A percentile compares a stretch with the other conserved stretches of the same genome.
These are phyloP conservation scores for Cataglyphis altisquamis DNA, from an alignment of 2,888 invertebrate genomes.

Conservation along the genomic window DNA sequence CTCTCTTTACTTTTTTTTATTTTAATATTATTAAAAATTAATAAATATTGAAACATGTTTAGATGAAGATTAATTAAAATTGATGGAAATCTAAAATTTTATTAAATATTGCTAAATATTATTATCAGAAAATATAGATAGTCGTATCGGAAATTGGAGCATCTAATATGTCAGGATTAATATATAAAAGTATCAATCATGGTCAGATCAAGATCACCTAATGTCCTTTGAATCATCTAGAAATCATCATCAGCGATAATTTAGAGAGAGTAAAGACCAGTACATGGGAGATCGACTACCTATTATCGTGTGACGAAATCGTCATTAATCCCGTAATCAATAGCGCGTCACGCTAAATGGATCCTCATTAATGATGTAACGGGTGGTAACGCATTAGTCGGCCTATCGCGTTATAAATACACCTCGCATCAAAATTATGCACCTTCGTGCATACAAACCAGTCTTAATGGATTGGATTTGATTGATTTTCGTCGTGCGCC, in stretches of 20 bases:
- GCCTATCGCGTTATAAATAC: constrained; percentile 69
- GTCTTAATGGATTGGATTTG: constrained; percentile 75
- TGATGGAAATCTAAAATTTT: neutral
- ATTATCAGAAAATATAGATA: neutral
- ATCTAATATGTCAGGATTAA: neutral
- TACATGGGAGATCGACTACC: neutral
- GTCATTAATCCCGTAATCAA: constrained; percentile 79
- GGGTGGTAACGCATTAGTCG: constrained; percentile 66
- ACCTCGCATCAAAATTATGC: constrained; percentile 72
- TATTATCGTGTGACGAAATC: constrained; percentile 60
- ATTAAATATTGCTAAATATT: neutral
- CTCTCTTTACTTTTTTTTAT: neutral
- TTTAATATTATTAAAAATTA: neutral
- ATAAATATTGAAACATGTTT: neutral
- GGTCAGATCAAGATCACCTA: neutral
- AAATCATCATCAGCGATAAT: constrained; percentile 11
- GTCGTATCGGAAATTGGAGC: neutral
- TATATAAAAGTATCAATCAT: constrained; percentile 1
- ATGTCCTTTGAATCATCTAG: neutral
- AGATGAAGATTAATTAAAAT: neutral
- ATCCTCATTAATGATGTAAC: constrained; percentile 75
- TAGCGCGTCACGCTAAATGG: constrained; percentile 74
- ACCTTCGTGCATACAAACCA: constrained; percentile 48
- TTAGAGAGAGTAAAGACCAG: neutral
- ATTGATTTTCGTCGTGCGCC: constrained; percentile 79